These are phyloP conservation scores for Ptychoptera contaminata DNA, from an alignment of 2,888 invertebrate species.

Conservation along the genomic window DNA sequence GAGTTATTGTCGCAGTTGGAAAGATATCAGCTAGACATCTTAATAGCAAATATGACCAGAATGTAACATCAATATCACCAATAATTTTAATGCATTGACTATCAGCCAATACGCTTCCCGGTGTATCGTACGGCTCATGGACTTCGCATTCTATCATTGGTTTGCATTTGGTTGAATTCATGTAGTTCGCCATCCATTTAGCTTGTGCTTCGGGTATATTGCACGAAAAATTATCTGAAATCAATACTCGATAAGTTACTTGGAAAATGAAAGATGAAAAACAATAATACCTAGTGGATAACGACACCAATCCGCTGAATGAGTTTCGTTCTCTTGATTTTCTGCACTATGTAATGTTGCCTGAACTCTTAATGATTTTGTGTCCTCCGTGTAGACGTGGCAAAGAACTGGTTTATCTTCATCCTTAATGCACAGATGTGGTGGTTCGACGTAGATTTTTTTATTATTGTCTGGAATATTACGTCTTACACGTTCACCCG, in stretches of 20 bases:
- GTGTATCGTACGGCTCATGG: constrained; percentile 50
- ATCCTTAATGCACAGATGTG: constrained; percentile 40
- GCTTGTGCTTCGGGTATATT: constrained; percentile 40
- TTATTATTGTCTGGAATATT: constrained; percentile 6
- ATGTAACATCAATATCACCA: constrained; percentile 50
- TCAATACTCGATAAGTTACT: constrained; percentile 5
- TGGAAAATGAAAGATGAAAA: background rate
- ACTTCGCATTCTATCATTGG: constrained; percentile 57
- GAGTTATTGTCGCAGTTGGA: constrained; percentile 51
- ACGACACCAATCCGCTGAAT: constrained; percentile 43
- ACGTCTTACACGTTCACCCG: constrained; percentile 13
- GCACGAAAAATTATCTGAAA: constrained; percentile 40
- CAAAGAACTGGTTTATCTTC: constrained; percentile 26
- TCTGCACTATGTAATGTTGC: constrained; percentile 36
- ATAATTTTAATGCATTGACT: constrained; percentile 29
- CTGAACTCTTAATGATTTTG: constrained; percentile 35
- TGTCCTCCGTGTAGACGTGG: constrained; percentile 43
- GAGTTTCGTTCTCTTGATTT: constrained; percentile 26
- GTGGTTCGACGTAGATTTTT: constrained; percentile 30
- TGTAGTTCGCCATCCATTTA: constrained; percentile 22
- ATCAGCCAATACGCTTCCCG: constrained; percentile 46
- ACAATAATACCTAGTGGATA: constrained; percentile 42
- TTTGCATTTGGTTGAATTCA: constrained; percentile 32
- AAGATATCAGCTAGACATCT: constrained; percentile 60
- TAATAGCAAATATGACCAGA: constrained; percentile 53